Base-by-base conservation (phyloP, 2,113 vertebrate species). In the Syngnathus typhle region DNA sequence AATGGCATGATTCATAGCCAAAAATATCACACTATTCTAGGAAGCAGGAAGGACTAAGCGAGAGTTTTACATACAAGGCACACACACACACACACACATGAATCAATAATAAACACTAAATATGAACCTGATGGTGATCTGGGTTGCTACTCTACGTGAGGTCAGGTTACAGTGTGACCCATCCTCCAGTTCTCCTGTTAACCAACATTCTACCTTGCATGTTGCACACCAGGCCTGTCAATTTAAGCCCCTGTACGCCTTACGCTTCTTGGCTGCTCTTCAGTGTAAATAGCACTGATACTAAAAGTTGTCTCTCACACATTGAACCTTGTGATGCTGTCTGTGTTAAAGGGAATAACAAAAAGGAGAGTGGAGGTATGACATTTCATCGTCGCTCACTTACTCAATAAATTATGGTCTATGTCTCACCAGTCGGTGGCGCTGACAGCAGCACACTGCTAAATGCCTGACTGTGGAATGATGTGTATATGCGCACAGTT, bases 11-110 rank as follows among this genome's bases (percentile, higher is more conserved):
- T 63, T 51, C 47, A 67, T 21, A 19, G 65, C 56, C 72, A 69
- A 66, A 68, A 38, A 60, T 68, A 69, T 61, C 15, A 66, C 38
- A 41, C 64, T 74, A 64, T 82, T 72, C 65, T 67, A 11, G 68
- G 67, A 77, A 38, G 46, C 68, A 67, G 47, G 11, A 72, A 23
- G 4, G 46, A 12, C 60, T 5, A 10, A 21, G 19, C 32, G 23
- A 38, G n/a, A 64, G 37, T 71, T 73, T 63, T 52, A 36, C 61
- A 63, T 62, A 60, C 58, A 54, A 5, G 9, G 67, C 59, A 67
- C 64, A 58, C 49, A 68, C 59, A 69, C 55, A 69, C 55, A 46
- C 64, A 58, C 49, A 68, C 55, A 69, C 55, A 46, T 6, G 12
- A 21, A 43, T 38, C 39, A 46, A 63, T 7, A 43, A 68, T 76